Conservation (phyloP, 2,113 vertebrate species). For the Sphaerodactylus townsendi region DNA sequence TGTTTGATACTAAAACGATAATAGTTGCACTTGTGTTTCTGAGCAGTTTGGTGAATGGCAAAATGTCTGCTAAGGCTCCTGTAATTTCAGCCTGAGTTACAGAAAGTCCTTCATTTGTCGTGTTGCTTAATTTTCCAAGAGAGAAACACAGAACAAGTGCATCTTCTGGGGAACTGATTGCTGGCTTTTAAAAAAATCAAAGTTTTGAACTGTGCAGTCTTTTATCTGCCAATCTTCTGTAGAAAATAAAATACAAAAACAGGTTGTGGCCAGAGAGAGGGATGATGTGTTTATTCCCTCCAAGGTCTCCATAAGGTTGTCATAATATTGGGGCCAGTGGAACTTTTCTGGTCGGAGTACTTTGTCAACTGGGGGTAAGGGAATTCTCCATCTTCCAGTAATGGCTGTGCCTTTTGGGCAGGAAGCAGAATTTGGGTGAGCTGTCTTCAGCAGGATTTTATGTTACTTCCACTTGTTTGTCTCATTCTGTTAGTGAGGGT, state of each 20-base stretch:
- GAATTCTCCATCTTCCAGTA: neutral
- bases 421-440: neutral
- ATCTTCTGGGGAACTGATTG: neutral
- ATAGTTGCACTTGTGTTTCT: neutral
- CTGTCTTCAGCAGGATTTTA: neutral
- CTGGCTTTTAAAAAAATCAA: neutral
- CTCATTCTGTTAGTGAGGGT: neutral
- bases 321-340: neutral
- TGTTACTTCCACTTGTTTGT: neutral
- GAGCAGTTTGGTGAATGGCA: neutral
- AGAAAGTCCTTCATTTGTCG: neutral
- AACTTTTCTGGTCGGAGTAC: neutral
- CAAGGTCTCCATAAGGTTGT: neutral
- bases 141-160: no score
- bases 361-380: neutral
- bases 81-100: neutral
- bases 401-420: neutral
- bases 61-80: constrained; percentile 6
- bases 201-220: neutral
- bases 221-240: neutral
- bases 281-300: neutral
- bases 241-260: neutral
- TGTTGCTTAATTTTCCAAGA: neutral
- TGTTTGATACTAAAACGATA: neutral
- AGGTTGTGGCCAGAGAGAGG: neutral